phyloP scores from a whole-genome alignment of 2,113 vertebrate species.

The Ctenomys sociabilis region DNA sequence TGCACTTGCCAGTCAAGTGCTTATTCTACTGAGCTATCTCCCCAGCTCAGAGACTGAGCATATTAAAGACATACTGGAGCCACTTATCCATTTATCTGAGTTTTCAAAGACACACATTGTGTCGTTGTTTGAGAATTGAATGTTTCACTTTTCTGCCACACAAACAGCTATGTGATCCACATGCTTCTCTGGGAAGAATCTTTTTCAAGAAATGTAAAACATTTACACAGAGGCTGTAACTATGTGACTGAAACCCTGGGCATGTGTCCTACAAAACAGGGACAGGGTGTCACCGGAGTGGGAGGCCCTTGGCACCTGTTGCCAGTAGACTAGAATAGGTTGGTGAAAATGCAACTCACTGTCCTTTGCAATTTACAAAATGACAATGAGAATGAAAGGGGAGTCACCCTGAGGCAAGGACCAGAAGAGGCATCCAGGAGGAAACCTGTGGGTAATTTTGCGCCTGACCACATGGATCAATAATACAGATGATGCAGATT shows the following conservation, averaged over 20 bases:
- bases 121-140: not conserved
- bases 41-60: not conserved
- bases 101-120: not conserved
- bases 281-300: not conserved
- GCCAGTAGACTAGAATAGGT: not conserved
- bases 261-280: not conserved
- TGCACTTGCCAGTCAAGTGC: too few relatives aligned
- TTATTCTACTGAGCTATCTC: too few relatives aligned
- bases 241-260: not conserved
- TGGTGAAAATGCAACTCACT: not conserved
- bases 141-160: not conserved
- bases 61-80: not conserved
- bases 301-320: not conserved
- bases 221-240: not conserved
- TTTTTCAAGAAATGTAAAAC: not conserved
- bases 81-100: not conserved
- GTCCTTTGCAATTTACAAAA: slow-evolving; percentile 41
- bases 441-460: slow-evolving; percentile 42
- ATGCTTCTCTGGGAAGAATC: not conserved
- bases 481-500: not conserved
- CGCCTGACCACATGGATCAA: slow-evolving; percentile 56
- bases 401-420: not conserved
- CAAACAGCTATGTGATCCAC: not conserved
- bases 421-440: not conserved
- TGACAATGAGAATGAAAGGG: not conserved